These are phyloP conservation scores for Callimorpha dominula DNA, from an alignment of 2,888 invertebrate species.

Conservation along the genomic window DNA sequence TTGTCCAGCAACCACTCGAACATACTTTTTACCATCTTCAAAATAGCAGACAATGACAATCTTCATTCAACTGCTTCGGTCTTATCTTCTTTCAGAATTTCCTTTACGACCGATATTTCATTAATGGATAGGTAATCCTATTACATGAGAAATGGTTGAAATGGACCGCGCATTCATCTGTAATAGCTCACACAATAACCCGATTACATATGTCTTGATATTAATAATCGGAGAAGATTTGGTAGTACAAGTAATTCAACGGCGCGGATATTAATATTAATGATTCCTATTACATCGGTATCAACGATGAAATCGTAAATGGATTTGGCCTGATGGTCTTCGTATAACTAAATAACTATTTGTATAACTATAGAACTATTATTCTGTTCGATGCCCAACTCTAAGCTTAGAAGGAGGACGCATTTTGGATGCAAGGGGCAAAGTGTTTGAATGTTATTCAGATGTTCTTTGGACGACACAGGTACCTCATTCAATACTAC, in stretches of 20 bases:
- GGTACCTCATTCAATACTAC: too few species aligned
- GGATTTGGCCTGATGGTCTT: not conserved
- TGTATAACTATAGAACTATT: not conserved
- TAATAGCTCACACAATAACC: constrained; percentile 39
- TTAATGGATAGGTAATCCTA: constrained; percentile 47
- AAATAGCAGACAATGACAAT: not conserved
- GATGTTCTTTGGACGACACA: too few species aligned
- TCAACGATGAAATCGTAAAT: not conserved
- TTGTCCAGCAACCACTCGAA: too few species aligned
- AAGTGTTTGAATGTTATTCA: not conserved
- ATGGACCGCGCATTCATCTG: constrained; percentile 33
- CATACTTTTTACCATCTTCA: too few species aligned
- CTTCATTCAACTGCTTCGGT: not conserved
- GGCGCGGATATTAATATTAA: constrained; percentile 4
- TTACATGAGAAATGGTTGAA: constrained; percentile 39
- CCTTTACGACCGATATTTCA: constrained; percentile 34
- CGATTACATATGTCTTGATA: constrained; percentile 31
- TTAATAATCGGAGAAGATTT: constrained; percentile 1
- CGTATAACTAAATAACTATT: not conserved
- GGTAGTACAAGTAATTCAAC: not conserved
- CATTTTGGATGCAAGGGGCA: not conserved
- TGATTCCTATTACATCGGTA: not conserved
- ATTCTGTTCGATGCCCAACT: not conserved
- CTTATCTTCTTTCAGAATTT: not conserved
- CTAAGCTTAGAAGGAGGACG: not conserved